Evolutionary conservation across 2,888 invertebrate species (phyloP).

Genomic region (Folsomia manolachei): DNA sequence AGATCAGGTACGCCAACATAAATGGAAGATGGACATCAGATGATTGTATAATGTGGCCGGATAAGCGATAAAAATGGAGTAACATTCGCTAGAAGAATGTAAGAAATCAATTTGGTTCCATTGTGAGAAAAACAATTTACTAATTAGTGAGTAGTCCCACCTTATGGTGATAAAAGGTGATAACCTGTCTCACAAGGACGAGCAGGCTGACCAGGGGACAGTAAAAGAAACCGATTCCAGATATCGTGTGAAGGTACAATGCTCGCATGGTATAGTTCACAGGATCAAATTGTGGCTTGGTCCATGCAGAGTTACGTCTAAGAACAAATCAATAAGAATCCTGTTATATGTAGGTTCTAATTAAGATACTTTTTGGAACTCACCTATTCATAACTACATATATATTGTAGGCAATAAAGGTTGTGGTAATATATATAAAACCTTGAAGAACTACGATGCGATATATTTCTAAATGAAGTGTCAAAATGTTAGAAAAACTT

Average conservation of each 20-base stretch:
- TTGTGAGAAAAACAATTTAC: no score
- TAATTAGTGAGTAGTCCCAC: no score
- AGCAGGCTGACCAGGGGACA: neutral
- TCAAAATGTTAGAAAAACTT: no score
- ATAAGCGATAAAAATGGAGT: neutral
- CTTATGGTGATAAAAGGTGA: conserved; percentile 10
- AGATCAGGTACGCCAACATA: neutral
- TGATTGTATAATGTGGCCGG: neutral
- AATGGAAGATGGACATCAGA: conserved; percentile 6
- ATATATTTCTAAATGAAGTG: conserved; percentile 12
- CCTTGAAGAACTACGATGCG: conserved; percentile 5
- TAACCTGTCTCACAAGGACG: neutral
- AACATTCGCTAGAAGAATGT: neutral
- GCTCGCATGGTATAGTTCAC: neutral
- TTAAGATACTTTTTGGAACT: no score
- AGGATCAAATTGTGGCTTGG: conserved; percentile 1
- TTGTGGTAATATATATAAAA: neutral
- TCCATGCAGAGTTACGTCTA: neutral
- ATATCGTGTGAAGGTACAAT: conserved; percentile 3
- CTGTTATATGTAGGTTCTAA: no score
- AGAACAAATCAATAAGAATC: neutral
- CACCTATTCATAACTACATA: no score
- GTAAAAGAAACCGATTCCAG: conserved; percentile 13
- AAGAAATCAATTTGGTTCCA: no score
- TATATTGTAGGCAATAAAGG: neutral